Percentiles rank a stretch among this genome's conserved stretches.
phyloP scores from a whole-genome alignment of 2,113 vertebrate species.

The Amphilophus citrinellus region DNA sequence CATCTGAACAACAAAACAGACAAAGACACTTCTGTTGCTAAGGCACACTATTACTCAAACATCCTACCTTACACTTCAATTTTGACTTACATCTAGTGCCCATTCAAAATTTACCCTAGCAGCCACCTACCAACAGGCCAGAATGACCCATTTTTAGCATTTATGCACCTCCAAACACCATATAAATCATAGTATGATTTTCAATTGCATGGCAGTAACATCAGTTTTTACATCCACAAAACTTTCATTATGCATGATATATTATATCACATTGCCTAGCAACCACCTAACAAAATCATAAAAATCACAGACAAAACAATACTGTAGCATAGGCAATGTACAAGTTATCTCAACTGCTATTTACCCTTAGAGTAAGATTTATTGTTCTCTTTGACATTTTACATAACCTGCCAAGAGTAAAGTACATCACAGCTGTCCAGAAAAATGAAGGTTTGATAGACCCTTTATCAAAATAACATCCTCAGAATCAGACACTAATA shows the following conservation, averaged over 20 bases:
- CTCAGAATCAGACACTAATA: not conserved
- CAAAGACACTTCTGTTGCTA: not conserved
- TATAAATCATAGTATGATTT: not conserved
- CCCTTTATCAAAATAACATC: not conserved
- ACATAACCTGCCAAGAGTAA: not conserved
- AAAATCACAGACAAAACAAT: not conserved
- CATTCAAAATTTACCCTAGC: not conserved
- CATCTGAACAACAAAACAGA: not conserved
- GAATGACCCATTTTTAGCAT: too few relatives aligned
- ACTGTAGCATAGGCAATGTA: not conserved
- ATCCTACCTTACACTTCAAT: not conserved
- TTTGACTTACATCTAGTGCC: not conserved
- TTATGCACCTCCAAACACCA: not conserved
- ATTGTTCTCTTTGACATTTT: not conserved
- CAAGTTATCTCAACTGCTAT: not conserved
- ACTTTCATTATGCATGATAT: not conserved
- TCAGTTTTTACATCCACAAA: not conserved
- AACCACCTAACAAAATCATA: not conserved
- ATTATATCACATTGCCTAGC: not conserved
- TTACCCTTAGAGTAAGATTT: not conserved
- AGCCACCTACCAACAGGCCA: too few relatives aligned
- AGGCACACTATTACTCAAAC: not conserved
- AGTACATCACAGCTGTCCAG: not conserved
- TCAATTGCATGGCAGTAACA: too few relatives aligned
- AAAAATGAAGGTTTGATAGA: not conserved